Percentiles rank a stretch among this genome's conserved stretches.
phyloP scores from a whole-genome alignment of 2,113 vertebrate genomes.

The Odontesthes bonariensis region DNA sequence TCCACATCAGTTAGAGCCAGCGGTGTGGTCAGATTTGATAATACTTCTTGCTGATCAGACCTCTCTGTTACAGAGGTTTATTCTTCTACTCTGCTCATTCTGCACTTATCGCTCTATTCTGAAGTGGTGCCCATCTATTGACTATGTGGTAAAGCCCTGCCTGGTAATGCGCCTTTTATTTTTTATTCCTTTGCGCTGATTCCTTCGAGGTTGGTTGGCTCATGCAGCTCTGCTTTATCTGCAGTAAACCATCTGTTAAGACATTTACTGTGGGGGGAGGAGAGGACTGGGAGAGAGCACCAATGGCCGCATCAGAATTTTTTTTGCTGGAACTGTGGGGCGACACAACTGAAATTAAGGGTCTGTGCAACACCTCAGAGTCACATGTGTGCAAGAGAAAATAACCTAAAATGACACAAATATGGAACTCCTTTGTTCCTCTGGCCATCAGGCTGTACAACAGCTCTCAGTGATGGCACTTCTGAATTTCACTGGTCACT shows the following conservation, averaged over 20 bases:
- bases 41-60: background rate
- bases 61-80: background rate
- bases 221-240: constrained; percentile 23
- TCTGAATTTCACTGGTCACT: no score
- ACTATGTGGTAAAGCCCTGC: background rate
- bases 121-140: background rate
- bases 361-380: no score
- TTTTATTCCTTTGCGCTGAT: constrained; percentile 4
- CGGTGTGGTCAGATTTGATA: constrained; percentile 10
- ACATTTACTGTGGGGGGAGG: background rate
- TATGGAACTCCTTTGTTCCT: no score
- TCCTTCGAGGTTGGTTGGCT: constrained; percentile 8
- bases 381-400: no score
- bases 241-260: constrained; percentile 20
- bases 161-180: constrained; percentile 33
- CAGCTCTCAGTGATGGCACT: no score
- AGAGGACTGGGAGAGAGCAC: background rate
- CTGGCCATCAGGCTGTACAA: no score
- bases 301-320: no score
- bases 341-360: no score
- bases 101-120: background rate
- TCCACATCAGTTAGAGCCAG: background rate
- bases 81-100: constrained; percentile 5
- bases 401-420: no score
- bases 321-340: no score